A percentile compares a stretch with the other conserved stretches of the same genome.
These are phyloP conservation scores for Subacronicta megacephala DNA, from an alignment of 2,888 invertebrate species.

Conservation along the genomic window DNA sequence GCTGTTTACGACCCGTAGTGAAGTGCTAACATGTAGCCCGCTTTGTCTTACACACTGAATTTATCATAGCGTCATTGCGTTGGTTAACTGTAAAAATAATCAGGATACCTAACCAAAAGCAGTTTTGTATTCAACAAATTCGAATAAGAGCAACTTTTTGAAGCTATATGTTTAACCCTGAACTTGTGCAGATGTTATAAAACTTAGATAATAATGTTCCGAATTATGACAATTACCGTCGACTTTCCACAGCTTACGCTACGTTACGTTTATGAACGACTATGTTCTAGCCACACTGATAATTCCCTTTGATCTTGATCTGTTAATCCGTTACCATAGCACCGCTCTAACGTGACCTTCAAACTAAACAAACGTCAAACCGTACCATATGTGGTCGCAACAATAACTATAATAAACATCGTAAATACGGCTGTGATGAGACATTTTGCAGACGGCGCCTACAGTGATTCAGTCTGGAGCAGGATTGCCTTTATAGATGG, in stretches of 20 bases:
- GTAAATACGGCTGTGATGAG: conserved; percentile 82
- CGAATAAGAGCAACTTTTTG: conserved; percentile 22
- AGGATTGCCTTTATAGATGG: conserved; percentile 86
- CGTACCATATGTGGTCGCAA: conserved; percentile 56
- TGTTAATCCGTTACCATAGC: conserved; percentile 42
- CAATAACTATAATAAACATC: conserved; percentile 64
- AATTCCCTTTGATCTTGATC: conserved; percentile 45
- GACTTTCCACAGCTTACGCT: conserved; percentile 32
- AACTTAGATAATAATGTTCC: conserved; percentile 9
- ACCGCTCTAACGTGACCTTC: conserved; percentile 42
- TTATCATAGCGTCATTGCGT: conserved; percentile 14
- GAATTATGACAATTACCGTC: conserved; percentile 17
- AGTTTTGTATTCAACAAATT: too few relatives aligned
- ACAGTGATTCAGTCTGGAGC: conserved; percentile 85
- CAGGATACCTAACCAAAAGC: too few relatives aligned
- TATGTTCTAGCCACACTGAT: conserved; percentile 38
- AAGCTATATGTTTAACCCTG: conserved; percentile 32
- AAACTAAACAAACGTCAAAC: conserved; percentile 24
- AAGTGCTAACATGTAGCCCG: conserved; percentile 62
- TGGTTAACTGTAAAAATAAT: too few relatives aligned
- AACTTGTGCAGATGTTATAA: conserved; percentile 22
- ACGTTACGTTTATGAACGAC: conserved; percentile 33
- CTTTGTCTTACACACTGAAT: conserved; percentile 42
- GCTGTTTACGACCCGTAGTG: conserved; percentile 74
- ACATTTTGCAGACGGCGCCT: conserved; percentile 90